A percentile compares a stretch with the other conserved stretches of the same genome.
Conservation (phyloP, 1,140 invertebrate genomes). For the Lithobius niger region DNA sequence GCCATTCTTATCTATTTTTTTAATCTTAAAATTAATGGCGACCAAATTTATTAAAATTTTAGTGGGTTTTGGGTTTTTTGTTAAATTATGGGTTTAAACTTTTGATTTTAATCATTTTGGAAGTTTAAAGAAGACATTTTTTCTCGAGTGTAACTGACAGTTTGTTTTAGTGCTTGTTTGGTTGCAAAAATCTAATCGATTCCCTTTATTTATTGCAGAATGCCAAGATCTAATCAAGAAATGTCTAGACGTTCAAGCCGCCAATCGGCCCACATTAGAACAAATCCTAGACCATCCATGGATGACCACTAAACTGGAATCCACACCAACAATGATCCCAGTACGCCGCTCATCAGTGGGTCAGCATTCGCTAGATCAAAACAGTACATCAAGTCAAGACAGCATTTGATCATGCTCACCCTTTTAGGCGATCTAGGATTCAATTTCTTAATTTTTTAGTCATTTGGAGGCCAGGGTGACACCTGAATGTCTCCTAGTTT, state of each 20-base stretch:
- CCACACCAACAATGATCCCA: slow-evolving; percentile 10
- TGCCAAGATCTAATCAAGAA: slow-evolving; percentile 44
- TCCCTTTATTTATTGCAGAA: slow-evolving; percentile 30
- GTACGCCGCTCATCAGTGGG: slow-evolving; percentile 11
- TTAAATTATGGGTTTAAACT: too few species aligned
- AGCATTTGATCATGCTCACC: slow-evolving; percentile 10
- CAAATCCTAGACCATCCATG: slow-evolving; percentile 46
- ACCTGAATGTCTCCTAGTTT: too few species aligned
- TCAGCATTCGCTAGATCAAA: slow-evolving; percentile 15
- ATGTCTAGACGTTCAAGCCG: slow-evolving; percentile 41
- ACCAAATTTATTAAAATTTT: too few species aligned
- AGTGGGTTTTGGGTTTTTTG: too few species aligned
- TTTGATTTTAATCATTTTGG: too few species aligned
- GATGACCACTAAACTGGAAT: slow-evolving; percentile 29
- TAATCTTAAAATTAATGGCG: too few species aligned
- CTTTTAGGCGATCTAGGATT: neutral
- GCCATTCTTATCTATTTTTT: too few species aligned
- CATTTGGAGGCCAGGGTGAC: too few species aligned
- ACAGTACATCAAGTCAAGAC: slow-evolving; percentile 17
- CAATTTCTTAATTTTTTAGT: neutral
- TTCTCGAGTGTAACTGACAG: neutral
- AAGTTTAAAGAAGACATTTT: too few species aligned
- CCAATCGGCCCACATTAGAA: slow-evolving; percentile 39
- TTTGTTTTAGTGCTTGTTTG: too few species aligned
- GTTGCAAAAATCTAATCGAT: too few species aligned